These are phyloP conservation scores for Cyphomyrus plagiostoma DNA, from an alignment of 2,113 vertebrate species.

Conservation along the genomic window DNA sequence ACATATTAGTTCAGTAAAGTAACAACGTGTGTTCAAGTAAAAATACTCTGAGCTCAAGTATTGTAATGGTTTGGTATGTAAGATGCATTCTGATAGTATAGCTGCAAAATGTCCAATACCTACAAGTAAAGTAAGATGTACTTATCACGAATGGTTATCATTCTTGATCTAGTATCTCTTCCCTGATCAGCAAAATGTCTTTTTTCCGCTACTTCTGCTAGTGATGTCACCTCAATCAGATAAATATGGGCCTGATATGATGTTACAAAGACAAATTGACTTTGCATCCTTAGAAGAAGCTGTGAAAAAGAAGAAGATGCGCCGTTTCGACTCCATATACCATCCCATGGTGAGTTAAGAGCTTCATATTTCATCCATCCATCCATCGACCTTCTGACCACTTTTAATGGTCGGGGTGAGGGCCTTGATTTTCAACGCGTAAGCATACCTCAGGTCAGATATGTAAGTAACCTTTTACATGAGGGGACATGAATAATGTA, in stretches of 20 bases:
- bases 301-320: neutral
- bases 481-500: too few relatives aligned
- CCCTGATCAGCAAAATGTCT: neutral
- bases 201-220: neutral
- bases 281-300: neutral
- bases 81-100: neutral
- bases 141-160: neutral
- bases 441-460: neutral
- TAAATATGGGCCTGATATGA: neutral
- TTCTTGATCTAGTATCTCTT: neutral
- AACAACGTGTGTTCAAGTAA: neutral
- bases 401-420: neutral
- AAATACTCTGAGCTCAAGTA: neutral
- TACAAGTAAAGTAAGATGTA: neutral
- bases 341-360: neutral
- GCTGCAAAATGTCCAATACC: neutral
- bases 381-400: neutral
- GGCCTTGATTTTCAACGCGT: neutral
- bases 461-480: too few relatives aligned
- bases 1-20: neutral
- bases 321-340: neutral
- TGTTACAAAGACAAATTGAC: neutral
- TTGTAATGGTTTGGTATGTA: neutral
- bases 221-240: slow-evolving; percentile 7
- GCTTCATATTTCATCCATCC: neutral